Evolutionary conservation across 2,797 vertebrate genomes (phyloP), one percentile per base, ranked within the genome.

Genomic region (Neosilurus hyrtlii): DNA sequence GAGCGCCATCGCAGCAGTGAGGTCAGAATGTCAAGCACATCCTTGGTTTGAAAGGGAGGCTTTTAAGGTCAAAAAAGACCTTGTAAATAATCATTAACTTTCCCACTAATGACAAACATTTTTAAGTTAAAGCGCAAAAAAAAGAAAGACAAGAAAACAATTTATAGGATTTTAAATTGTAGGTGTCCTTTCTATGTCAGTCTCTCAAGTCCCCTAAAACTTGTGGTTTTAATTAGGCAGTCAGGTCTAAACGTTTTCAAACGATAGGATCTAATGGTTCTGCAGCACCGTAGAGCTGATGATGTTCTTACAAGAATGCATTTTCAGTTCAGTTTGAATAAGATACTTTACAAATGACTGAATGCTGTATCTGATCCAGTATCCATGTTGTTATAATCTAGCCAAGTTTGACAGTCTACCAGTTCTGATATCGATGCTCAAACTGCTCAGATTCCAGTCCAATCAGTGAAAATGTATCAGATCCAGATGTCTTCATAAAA

Each of bases 21-120:
- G 49, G 67, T 83, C 30, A 68, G 82, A 68, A 85, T 61, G 12
- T 76, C 54, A n/a, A n/a, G 56, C 56, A 61, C 56, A 57, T 79
- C 22, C 62, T 61, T 8, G 70, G 80, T 80, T 77, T 75, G 62
- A 79, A 67, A 82, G 79, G 54, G 52, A 15, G 62, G 43, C 24
- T 83, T 30, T 68, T 63, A 83, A 73, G 30, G 81, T 82, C 49
- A 67, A 68, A 57, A 43, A 51, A 81, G 73, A 56, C 5, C 83
- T 85, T 79, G 16, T 86, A 86, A 85, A 86, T 86, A 79, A 74
- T 80, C 54, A 62, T 83, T 81, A 81, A 84, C 67, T 68, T 74
- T 80, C 56, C n/a, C 56, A 20, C 59, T 82, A 68, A 85, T 56
- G 8, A 66, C 67, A 56, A 80, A 57, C 49, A 26, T 80, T 85